Conservation (phyloP, 2,113 vertebrate species). For the Crotalus viridis region DNA sequence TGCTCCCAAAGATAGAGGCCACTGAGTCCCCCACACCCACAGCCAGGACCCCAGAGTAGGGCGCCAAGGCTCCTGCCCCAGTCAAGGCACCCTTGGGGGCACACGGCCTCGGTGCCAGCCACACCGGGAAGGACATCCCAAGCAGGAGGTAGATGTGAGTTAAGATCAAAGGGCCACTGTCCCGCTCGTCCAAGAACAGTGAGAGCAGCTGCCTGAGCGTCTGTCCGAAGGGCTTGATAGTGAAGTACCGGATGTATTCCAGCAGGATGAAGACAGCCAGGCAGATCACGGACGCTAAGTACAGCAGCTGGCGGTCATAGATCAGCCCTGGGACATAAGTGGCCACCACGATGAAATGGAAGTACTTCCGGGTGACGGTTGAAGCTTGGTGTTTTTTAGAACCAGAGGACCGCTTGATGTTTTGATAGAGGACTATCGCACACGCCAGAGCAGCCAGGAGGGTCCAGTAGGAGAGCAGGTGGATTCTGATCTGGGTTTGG, state of each 20-base stretch:
- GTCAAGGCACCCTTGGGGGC: constrained; percentile 78
- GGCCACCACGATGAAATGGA: constrained; percentile 91
- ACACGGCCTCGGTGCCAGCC: constrained; percentile 89
- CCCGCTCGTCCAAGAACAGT: constrained; percentile 92
- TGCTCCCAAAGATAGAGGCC: constrained; percentile 90
- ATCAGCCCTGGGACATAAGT: constrained; percentile 90
- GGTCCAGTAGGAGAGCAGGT: constrained; percentile 85
- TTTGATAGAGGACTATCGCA: constrained; percentile 88
- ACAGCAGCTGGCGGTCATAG: constrained; percentile 85
- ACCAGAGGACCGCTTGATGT: constrained; percentile 77
- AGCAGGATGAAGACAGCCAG: constrained; percentile 85
- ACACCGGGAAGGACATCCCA: constrained; percentile 92
- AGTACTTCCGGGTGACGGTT: constrained; percentile 87
- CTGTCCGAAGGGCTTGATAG: constrained; percentile 88
- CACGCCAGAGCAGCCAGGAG: constrained; percentile 78
- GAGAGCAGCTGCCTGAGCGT: constrained; percentile 83
- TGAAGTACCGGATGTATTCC: constrained; percentile 91
- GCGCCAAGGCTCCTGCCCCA: constrained; percentile 82
- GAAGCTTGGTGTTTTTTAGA: constrained; percentile 93
- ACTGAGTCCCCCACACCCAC: constrained; percentile 93
- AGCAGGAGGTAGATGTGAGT: constrained; percentile 94
- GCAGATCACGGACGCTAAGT: constrained; percentile 85
- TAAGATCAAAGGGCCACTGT: constrained; percentile 93
- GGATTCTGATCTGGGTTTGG: constrained; percentile 77
- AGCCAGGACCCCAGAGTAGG: constrained; percentile 90